Base-by-base conservation (phyloP, 2,113 vertebrate species). In the Epinephelus fuscoguttatus region DNA sequence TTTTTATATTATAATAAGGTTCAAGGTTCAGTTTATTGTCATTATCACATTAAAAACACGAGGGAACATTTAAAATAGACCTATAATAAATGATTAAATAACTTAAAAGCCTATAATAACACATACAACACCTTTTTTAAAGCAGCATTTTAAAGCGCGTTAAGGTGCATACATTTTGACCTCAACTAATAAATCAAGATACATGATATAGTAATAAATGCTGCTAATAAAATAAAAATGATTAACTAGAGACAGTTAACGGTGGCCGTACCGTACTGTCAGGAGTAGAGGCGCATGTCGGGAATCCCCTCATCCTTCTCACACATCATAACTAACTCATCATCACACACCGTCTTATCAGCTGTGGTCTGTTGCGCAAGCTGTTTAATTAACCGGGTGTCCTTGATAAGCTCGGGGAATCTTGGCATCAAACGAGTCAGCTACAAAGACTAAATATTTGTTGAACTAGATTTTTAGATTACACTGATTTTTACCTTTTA, bases 261-360 rank as follows among this genome's bases (percentile, higher is more conserved):
- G 13, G 18, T 62, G 0, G 14, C 3, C 1, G 15, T 59, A 81
- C 15, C 40, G 21, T 40, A 25, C 9, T 75, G 57, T 37, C 49
- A 30, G 2, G 7, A 62, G 1, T 56, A 37, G 61, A 55, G 23
- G 66, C 49, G 57, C 59, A 76, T 0, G 2, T 10, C 1, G 37
- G 64, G 37, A 82, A 37, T 42, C 73, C 49, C 66, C 37, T 42
- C 8, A 55, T 60, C 30, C 12, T 13, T 17, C 59, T 69, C 2
- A 52, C 61, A 62, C 27, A 50, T 27, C 30, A 55, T 25, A 63
- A 78, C 53, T 55, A 45, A 57, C 12, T 56, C 64, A 25, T 45
- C 45, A 49, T 45, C 45, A 49, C 23, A 13, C 37, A 30, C 6
- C 7, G 14, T 33, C 7, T 30, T 45, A 74, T 45, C 47, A 63